Evolutionary conservation across 1,140 invertebrate genomes (phyloP), one percentile per base, ranked within the genome.

Genomic region (Helicoverpa armigera): DNA sequence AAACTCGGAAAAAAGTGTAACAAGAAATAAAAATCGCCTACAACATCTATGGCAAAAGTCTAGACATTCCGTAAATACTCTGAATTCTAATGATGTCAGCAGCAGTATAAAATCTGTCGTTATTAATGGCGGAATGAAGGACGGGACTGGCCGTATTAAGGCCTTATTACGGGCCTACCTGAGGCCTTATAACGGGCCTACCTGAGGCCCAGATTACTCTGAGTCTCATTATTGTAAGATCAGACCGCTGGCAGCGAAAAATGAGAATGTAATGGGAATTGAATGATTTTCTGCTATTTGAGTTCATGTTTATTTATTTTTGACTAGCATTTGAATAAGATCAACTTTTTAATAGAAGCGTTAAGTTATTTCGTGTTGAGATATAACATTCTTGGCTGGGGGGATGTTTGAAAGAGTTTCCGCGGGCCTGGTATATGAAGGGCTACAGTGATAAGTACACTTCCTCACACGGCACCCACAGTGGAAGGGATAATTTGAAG

Each of bases 11-110:
- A 43, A 43, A 43, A 43, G 3, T 35, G 3, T 43, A 43, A 43
- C 1, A 35, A 0, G 7, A 35, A 35, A 43, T 43, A 43, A 9
- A 43, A 43, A 43, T 43, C 4, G 7, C 35, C 35, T 7, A 7
- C 9, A 5, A 9, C 1, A 43, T 43, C 18, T 60, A 29, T 18
- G 18, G 23, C 29, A 29, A 9, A 43, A 3, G 58, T 18, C 58
- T 60, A 60, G 58, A 60, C 11, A 60, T 60, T 60, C 29, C 3
- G 58, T 18, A 60, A 60, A 60, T 60, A 60, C 11, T 29, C 58
- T 13, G 29, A 23, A 60, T 60, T 29, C 12, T 29, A 29, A 23
- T 29, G 12, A 23, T 60, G 23, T 13, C 3, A 29, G 58, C 58
- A 29, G 23, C 58, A 23, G 9, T 60, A 60, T 60, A 29, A 60